Evolutionary conservation across 1,140 invertebrate species (phyloP), one percentile per base, ranked within the genome.

Genomic region (Drosophila seguyi): DNA sequence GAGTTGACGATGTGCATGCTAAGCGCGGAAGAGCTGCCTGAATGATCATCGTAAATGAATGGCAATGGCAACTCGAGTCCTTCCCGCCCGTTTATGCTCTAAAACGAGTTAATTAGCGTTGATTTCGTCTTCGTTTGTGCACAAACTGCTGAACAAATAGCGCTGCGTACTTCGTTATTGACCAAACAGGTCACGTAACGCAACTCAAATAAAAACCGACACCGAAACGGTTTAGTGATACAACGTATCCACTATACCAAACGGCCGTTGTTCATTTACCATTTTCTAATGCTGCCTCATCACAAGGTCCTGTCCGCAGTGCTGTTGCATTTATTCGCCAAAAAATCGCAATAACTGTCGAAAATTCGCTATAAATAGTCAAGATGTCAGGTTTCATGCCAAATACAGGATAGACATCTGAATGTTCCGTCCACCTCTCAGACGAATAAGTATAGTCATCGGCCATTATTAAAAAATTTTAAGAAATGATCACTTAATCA

Each of bases 101-200:
- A 79, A 79, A 79, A 66, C 75, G 61, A 81, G 85, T 85, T 88
- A 88, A 88, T 88, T 90, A 88, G 85, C 85, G 74, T 66, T 88
- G 84, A 88, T 88, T 88, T 88, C 76, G 74, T 84, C 63, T 81
- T 90, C 75, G 75, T 72, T 76, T 71, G 78, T 66, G 76, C 71
- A 85, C 85, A 85, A 77, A 85, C 85, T 85, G 78, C 65, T 66
- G 79, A 88, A 75, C 76, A 88, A 90, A 88, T 74, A 83, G 76
- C 63, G 52, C 56, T 82, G 63, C 50, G 56, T 78, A 80, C 66
- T 80, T 80, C 66, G 78, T 88, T 88, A 88, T 88, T 90, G 80
- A 55, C 66, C 62, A 88, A 72, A 69, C 85, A 90, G 78, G 85
- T 88, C 85, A 88, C 85, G 85, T 88, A 83, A 71, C 45, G 36